phyloP scores from a whole-genome alignment of 1,140 invertebrate genomes.

The Ostrea edulis region DNA sequence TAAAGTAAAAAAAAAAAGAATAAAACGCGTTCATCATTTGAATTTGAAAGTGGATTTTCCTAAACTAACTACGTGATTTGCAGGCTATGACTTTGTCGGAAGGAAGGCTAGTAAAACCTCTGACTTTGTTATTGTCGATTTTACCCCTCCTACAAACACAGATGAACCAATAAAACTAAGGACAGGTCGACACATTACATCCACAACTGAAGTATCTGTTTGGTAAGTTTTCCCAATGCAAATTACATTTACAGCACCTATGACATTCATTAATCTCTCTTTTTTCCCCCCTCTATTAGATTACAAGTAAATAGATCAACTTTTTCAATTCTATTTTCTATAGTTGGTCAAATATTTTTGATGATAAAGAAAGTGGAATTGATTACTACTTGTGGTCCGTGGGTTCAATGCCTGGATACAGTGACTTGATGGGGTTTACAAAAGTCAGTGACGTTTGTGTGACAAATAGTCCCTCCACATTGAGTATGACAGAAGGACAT shows the following conservation, averaged over 20 bases:
- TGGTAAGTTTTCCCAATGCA: constrained; percentile 22
- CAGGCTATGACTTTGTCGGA: constrained; percentile 59
- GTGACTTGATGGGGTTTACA: constrained; percentile 53
- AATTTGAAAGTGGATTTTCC: not conserved
- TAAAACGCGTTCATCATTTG: not conserved
- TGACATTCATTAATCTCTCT: not conserved
- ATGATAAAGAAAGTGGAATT: constrained; percentile 61
- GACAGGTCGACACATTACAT: constrained; percentile 43
- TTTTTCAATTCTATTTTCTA: not conserved
- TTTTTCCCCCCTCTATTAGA: too few relatives aligned
- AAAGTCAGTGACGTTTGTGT: constrained; percentile 42
- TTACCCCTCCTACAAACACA: constrained; percentile 56
- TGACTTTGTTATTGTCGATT: constrained; percentile 57
- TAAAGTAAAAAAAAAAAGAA: not conserved
- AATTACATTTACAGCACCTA: too few relatives aligned
- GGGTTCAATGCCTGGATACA: constrained; percentile 57
- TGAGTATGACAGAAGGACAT: constrained; percentile 53
- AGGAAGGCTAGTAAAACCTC: constrained; percentile 55
- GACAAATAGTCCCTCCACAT: not conserved
- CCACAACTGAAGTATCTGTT: constrained; percentile 43
- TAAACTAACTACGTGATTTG: not conserved
- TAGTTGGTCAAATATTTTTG: constrained; percentile 64
- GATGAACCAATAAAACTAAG: constrained; percentile 40
- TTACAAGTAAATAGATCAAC: too few relatives aligned
- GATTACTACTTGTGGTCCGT: constrained; percentile 51